Conservation (phyloP, 1,140 invertebrate species). For the Drosophila gunungcola region DNA sequence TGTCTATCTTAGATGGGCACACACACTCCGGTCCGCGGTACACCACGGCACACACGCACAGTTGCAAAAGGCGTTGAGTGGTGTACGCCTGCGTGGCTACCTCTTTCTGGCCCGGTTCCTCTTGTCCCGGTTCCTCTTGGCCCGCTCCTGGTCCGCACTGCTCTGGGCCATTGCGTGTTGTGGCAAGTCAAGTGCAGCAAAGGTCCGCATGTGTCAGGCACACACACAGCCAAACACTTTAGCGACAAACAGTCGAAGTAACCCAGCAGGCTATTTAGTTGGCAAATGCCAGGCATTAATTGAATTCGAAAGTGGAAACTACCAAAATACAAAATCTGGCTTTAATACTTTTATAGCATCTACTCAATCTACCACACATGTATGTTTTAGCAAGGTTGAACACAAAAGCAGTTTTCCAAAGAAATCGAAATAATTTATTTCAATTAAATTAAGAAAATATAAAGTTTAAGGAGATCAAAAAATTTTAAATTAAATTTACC, state of each 20-base stretch:
- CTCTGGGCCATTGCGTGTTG: slow-evolving; percentile 70
- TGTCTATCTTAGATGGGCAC: slow-evolving; percentile 80
- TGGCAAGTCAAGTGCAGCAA: slow-evolving; percentile 81
- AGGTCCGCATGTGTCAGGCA: slow-evolving; percentile 61
- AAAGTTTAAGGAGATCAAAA: too few relatives aligned
- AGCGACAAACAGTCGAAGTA: slow-evolving; percentile 28
- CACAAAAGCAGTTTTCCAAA: too few relatives aligned
- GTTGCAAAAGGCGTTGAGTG: slow-evolving; percentile 76
- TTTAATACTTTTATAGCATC: too few relatives aligned
- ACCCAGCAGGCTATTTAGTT: slow-evolving; percentile 45
- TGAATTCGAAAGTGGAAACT: background rate
- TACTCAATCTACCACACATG: too few relatives aligned
- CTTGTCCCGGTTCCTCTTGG: slow-evolving; percentile 30
- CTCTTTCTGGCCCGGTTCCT: slow-evolving; percentile 45
- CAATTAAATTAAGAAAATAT: too few relatives aligned
- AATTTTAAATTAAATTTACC: too few relatives aligned
- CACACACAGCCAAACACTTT: slow-evolving; percentile 31
- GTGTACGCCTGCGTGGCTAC: slow-evolving; percentile 79
- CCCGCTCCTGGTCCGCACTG: slow-evolving; percentile 3
- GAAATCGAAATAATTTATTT: too few relatives aligned
- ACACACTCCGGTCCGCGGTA: slow-evolving; percentile 11
- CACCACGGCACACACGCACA: slow-evolving; percentile 31
- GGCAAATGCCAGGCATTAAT: background rate
- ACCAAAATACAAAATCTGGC: too few relatives aligned
- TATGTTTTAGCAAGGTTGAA: too few relatives aligned